These are phyloP conservation scores for Sphenopsis melanotis DNA, from an alignment of 2,797 vertebrate species.

Conservation along the genomic window DNA sequence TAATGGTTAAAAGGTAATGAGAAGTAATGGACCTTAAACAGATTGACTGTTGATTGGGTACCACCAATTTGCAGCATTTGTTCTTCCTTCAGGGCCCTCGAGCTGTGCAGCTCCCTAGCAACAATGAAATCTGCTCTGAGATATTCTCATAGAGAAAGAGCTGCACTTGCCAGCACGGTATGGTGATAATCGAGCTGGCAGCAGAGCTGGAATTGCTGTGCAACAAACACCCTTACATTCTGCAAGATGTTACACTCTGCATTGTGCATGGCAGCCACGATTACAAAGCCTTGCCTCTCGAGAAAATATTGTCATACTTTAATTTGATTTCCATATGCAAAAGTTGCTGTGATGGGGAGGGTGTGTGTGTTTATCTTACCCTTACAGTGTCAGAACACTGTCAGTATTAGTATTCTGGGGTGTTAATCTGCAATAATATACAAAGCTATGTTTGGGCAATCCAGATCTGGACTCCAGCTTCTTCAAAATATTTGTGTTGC, in stretches of 20 bases:
- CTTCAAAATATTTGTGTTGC: neutral
- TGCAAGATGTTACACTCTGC: neutral
- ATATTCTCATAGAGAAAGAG: slow-evolving; percentile 72
- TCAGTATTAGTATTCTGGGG: neutral
- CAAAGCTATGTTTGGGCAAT: neutral
- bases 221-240: slow-evolving; percentile 65
- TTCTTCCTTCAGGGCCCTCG: slow-evolving; percentile 68
- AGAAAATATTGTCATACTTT: neutral
- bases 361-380: neutral
- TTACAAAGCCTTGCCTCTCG: neutral
- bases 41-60: slow-evolving; percentile 70
- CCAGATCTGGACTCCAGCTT: neutral
- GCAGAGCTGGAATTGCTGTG: slow-evolving; percentile 53
- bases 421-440: neutral
- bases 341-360: neutral
- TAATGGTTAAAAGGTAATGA: slow-evolving; percentile 66
- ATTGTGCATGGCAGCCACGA: neutral
- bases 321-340: neutral
- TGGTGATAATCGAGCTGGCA: slow-evolving; percentile 68
- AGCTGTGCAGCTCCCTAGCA: slow-evolving; percentile 84
- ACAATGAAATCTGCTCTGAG: slow-evolving; percentile 78
- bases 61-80: slow-evolving; percentile 66
- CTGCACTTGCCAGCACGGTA: slow-evolving; percentile 43
- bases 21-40: slow-evolving; percentile 65
- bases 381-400: neutral